These are phyloP conservation scores for Lucinisca nassula DNA, from an alignment of 2,888 invertebrate species.

Conservation along the genomic window DNA sequence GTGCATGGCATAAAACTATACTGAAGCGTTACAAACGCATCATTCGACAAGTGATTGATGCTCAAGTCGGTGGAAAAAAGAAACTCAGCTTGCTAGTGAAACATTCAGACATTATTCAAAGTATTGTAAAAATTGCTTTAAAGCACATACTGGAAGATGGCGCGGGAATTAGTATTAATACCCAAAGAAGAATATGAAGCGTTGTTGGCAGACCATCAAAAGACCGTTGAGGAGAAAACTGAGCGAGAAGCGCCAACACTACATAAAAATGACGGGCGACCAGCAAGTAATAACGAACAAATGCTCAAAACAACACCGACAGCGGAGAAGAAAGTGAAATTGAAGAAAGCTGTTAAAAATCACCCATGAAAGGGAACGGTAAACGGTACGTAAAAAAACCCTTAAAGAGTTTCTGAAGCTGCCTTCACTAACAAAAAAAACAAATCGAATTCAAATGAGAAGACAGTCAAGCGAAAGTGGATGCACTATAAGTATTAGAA, in stretches of 20 bases:
- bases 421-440: background rate
- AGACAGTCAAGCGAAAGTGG: background rate
- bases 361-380: background rate
- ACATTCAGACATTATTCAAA: background rate
- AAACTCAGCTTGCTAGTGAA: background rate
- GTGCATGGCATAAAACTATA: background rate
- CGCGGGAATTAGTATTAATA: background rate
- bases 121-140: background rate
- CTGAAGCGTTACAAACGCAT: background rate
- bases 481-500: too few species aligned
- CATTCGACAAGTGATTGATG: background rate
- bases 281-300: background rate
- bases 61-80: background rate
- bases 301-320: background rate
- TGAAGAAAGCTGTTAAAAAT: background rate
- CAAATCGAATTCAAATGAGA: background rate
- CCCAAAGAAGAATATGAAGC: background rate
- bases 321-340: background rate
- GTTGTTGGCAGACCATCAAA: background rate
- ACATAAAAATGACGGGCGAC: background rate
- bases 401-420: background rate
- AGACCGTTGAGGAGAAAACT: background rate
- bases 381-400: background rate
- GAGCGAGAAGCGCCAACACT: too few species aligned
- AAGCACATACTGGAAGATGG: background rate